Evolutionary conservation across 2,888 invertebrate genomes (phyloP), one percentile per base, ranked within the genome.

Genomic region (Eristalis arbustorum): DNA sequence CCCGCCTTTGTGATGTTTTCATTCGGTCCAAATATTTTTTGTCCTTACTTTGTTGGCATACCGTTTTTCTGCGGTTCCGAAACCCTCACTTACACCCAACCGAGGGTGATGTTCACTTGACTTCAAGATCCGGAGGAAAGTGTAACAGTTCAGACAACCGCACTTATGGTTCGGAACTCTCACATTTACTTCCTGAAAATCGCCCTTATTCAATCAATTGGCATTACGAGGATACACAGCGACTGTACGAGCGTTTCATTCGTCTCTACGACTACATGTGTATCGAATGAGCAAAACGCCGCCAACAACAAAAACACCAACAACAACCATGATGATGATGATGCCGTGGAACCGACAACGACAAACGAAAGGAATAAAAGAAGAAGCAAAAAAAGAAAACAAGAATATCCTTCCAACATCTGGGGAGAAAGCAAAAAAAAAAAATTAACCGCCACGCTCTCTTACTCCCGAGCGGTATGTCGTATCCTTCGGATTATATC

Each of bases 1-100:
- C 75, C 87, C 87, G 87, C 87, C 87, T 87, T 87, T 87, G 83
- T 87, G 87, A 83, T 87, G 87, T 87, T 87, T 87, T 83, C 83
- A 74, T 87, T 87, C 87, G 83, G 67, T 78, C 73, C 37, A 64
- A 28, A 22, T 34, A 42, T 64, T 56, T 77, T 31, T 73, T 73
- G 49, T 69, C 22, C 61, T 63, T 74, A 66, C 34, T 67, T 84
- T 63, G 49, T 72, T 34, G 81, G 18, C 49, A 8, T 49, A 49
- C 49, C 42, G 64, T 71, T 74, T 49, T 18, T 69, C 37, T 49
- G 71, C 22, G 69, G 31, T 34, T 63, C 61, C 64, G 59, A 25
- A 31, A 67, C 37, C 73, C 71, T 31, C 56, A 64, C 40, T 63
- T 49, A 14, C 57, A 59, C 40, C 37, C 23, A 6, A 25, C 31